Evolutionary conservation across 2,888 invertebrate genomes (phyloP).

Genomic region (Sisyra nigra): DNA sequence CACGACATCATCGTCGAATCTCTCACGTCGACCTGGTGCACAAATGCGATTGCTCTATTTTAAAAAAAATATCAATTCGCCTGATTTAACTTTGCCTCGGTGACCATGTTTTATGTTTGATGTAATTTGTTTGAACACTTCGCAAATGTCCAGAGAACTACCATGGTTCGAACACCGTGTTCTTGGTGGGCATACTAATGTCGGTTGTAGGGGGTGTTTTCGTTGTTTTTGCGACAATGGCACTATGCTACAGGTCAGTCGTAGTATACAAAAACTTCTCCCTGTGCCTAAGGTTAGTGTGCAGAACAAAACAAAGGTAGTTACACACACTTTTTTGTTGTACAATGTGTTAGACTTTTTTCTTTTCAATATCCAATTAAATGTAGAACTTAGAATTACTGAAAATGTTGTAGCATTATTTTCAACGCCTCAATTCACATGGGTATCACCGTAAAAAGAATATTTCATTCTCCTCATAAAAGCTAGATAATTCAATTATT

Average conservation of each 20-base stretch:
- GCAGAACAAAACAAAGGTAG: conserved; percentile 55
- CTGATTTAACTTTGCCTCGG: too few species aligned
- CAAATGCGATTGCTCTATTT: conserved; percentile 5
- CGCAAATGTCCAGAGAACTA: conserved; percentile 63
- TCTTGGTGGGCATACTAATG: conserved; percentile 95
- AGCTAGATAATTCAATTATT: too few species aligned
- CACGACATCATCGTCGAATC: conserved; percentile 21
- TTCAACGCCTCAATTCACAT: too few species aligned
- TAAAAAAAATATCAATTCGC: too few species aligned
- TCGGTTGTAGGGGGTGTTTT: conserved; percentile 98
- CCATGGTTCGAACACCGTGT: conserved; percentile 94
- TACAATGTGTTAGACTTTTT: neutral
- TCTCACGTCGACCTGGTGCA: conserved; percentile 18
- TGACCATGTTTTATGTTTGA: too few species aligned
- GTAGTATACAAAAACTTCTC: conserved; percentile 98
- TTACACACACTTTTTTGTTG: conserved; percentile 27
- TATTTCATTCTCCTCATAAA: too few species aligned
- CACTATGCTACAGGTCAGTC: conserved; percentile 99
- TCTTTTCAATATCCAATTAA: too few species aligned
- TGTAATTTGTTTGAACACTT: neutral
- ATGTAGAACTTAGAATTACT: too few species aligned
- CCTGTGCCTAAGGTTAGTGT: conserved; percentile 97
- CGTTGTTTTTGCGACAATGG: conserved; percentile 96
- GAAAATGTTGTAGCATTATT: too few species aligned
- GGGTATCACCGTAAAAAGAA: too few species aligned